These are phyloP conservation scores for Bellardia pandia DNA, from an alignment of 2,888 invertebrate species.

Conservation along the genomic window DNA sequence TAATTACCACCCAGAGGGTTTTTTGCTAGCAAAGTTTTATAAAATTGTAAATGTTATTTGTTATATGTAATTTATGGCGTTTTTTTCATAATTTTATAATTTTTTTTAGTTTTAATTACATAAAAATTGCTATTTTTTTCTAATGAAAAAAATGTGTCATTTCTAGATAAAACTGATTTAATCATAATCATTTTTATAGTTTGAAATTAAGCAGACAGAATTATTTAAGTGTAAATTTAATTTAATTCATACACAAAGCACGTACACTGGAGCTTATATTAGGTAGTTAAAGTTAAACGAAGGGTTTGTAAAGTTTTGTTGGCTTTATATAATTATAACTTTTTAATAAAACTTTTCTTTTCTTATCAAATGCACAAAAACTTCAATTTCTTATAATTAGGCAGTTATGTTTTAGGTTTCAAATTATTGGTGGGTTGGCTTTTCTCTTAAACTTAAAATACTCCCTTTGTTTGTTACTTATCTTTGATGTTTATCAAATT, in stretches of 20 bases:
- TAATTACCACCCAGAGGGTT: conserved; percentile 1
- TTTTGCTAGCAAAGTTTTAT: neutral
- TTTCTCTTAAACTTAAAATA: neutral
- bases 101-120: neutral
- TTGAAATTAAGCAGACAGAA: neutral
- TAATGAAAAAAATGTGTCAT: neutral
- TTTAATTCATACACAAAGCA: conserved; percentile 6
- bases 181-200: neutral
- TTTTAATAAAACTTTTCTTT: too few relatives aligned
- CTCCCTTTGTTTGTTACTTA: neutral
- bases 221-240: conserved; percentile 9
- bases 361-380: too few relatives aligned
- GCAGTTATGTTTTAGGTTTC: too few relatives aligned
- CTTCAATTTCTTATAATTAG: neutral
- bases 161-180: conserved; percentile 6
- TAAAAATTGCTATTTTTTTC: neutral
- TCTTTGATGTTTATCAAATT: neutral
- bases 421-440: neutral
- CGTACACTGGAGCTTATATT: neutral
- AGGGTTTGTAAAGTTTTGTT: too few relatives aligned
- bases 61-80: conserved; percentile 15
- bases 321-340: too few relatives aligned
- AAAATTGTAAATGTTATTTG: conserved; percentile 19
- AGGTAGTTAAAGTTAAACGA: too few relatives aligned
- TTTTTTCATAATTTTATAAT: neutral